A percentile compares a stretch with the other conserved stretches of the same genome.
Conservation (phyloP, 2,888 invertebrate genomes). For the Cybosia mesomella region DNA sequence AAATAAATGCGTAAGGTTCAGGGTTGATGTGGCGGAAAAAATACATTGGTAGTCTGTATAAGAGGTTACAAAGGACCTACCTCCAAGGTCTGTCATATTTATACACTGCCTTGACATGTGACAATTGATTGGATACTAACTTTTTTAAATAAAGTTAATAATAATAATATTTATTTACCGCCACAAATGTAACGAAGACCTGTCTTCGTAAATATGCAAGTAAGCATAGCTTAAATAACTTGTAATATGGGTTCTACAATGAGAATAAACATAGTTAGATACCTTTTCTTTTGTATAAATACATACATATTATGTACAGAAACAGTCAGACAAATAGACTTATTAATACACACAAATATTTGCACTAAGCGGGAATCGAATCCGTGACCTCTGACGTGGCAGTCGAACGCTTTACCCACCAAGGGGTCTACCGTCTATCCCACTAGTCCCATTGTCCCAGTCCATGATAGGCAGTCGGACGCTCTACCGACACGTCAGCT, state of each 20-base stretch:
- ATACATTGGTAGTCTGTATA: constrained; percentile 37
- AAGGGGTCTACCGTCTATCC: too few relatives aligned
- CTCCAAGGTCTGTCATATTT: background rate
- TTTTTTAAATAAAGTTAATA: too few relatives aligned
- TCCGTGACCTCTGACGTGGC: background rate
- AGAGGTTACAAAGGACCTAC: constrained; percentile 14
- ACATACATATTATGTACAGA: background rate
- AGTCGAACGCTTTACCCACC: too few relatives aligned
- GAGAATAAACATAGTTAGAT: background rate
- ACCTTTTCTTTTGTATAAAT: background rate
- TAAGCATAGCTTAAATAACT: background rate
- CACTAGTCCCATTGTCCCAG: too few relatives aligned
- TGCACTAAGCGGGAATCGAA: background rate
- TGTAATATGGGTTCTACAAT: background rate
- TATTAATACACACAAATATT: background rate
- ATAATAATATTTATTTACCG: too few relatives aligned
- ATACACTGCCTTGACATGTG: constrained; percentile 19
- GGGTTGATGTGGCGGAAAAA: constrained; percentile 10
- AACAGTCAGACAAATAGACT: too few relatives aligned
- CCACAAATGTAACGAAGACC: too few relatives aligned
- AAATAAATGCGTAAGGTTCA: constrained; percentile 12
- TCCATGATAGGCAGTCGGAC: too few relatives aligned
- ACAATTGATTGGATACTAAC: constrained; percentile 8
- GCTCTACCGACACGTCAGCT: background rate
- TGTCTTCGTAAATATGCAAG: too few relatives aligned